Percentiles rank a stretch among this genome's conserved stretches.
These are phyloP conservation scores for Tortrix viridana DNA, from an alignment of 2,888 invertebrate species.

Conservation along the genomic window DNA sequence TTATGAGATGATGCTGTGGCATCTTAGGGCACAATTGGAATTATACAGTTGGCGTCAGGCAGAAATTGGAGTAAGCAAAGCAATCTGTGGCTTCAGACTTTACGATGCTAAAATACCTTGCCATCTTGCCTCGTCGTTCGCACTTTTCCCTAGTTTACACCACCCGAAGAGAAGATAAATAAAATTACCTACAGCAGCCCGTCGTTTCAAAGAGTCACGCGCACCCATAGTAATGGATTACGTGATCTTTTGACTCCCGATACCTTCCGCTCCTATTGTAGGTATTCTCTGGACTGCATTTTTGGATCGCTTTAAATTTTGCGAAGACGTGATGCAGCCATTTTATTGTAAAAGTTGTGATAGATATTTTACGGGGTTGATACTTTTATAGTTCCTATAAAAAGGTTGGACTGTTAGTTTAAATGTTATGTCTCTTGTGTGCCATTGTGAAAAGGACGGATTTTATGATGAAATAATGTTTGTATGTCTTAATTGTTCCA, in stretches of 20 bases:
- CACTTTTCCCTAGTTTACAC: conserved; percentile 11
- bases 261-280: conserved; percentile 49
- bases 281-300: conserved; percentile 48
- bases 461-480: too few relatives aligned
- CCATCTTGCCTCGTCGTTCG: background rate
- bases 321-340: conserved; percentile 17
- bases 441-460: too few relatives aligned
- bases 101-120: too few relatives aligned
- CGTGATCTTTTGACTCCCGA: conserved; percentile 57
- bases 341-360: conserved; percentile 4
- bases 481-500: too few relatives aligned
- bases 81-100: too few relatives aligned
- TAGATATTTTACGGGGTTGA: background rate
- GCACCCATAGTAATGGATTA: conserved; percentile 72
- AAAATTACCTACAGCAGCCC: conserved; percentile 59
- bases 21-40: too few relatives aligned
- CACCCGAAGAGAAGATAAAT: conserved; percentile 54
- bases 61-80: too few relatives aligned
- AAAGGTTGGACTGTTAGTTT: too few relatives aligned
- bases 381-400: conserved; percentile 1
- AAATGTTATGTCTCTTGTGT: too few relatives aligned
- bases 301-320: conserved; percentile 40
- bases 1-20: too few relatives aligned
- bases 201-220: conserved; percentile 61
- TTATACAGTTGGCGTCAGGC: background rate